Conservation (phyloP, 2,113 vertebrate species). For the Lepidothrix coronata region DNA sequence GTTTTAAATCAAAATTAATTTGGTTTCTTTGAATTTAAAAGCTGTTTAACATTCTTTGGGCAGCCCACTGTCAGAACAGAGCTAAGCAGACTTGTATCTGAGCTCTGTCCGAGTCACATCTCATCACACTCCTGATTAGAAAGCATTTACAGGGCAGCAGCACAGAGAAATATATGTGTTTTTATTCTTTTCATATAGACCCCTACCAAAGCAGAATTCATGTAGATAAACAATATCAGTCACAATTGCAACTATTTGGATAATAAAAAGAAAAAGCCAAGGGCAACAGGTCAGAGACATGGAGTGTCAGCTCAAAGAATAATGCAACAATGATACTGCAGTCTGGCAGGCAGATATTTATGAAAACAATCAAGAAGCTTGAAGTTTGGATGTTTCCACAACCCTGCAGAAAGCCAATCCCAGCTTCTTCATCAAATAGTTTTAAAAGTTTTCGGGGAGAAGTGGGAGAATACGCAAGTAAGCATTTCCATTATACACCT, state of each 20-base stretch:
- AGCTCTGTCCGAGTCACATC: not conserved
- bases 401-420: not conserved
- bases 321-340: not conserved
- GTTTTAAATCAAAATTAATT: not conserved
- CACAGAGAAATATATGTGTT: not conserved
- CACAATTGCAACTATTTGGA: not conserved
- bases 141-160: not conserved
- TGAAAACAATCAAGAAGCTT: not conserved
- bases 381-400: not conserved
- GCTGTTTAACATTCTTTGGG: not conserved
- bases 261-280: not conserved
- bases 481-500: not conserved
- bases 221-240: not conserved
- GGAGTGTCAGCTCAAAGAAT: not conserved
- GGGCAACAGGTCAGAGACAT: not conserved
- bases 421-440: not conserved
- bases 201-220: not conserved
- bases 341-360: not conserved
- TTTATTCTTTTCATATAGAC: not conserved
- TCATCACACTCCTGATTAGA: not conserved
- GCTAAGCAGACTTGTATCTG: not conserved
- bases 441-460: not conserved
- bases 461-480: not conserved
- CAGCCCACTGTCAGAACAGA: not conserved
- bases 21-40: not conserved